Base-by-base conservation (phyloP, 2,888 invertebrate species). In the Alviniconcha strummeri region DNA sequence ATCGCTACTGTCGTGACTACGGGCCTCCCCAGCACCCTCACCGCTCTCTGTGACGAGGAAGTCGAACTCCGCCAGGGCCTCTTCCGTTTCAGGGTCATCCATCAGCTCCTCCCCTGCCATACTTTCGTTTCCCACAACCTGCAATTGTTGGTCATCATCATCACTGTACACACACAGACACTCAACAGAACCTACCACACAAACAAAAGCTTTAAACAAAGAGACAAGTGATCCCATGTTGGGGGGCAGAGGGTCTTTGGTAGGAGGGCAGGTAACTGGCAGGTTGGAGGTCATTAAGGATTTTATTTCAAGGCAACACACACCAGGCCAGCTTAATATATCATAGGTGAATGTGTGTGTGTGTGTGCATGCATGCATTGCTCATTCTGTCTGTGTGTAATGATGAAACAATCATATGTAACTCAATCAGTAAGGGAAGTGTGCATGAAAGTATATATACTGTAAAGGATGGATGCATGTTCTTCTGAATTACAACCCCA, bases 11-110 rank as follows among this genome's bases (percentile, higher is more conserved):
- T 93, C 93, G 85, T 92, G 93, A 86, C 91, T 92, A 85, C 92
- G 90, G 9, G 92, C 92, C 87, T 93, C 92, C 69, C 91, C 91
- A 85, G 94, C 92, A 85, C 94, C 92, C 89, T 96, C 96, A 91
- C 97, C 97, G 91, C 96, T 89, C 85, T 98, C 98, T 78, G 97
- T 92, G 75, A 94, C 97, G 90, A 99, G 96, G 93, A 98, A 96
- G 94, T 98, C 97, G 94, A 99, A 96, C 95, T 99, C 99, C 93
- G 98, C 98, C 91, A 99, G 95, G 87, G 98, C 98, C 95, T 98
- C 98, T 94, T 98, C 98, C 83, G 98, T 98, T 94, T 98, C 98
- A 84, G 97, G 97, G 94, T 99, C 99, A 52, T 89, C 90, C 71
- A 93, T 86, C 8, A 92, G 90, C n/a, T 92, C 90, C 86, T 91